Percentiles rank a stretch among this genome's conserved stretches.
Conservation (phyloP, 2,797 vertebrate genomes). For the Sebastes iracundus region DNA sequence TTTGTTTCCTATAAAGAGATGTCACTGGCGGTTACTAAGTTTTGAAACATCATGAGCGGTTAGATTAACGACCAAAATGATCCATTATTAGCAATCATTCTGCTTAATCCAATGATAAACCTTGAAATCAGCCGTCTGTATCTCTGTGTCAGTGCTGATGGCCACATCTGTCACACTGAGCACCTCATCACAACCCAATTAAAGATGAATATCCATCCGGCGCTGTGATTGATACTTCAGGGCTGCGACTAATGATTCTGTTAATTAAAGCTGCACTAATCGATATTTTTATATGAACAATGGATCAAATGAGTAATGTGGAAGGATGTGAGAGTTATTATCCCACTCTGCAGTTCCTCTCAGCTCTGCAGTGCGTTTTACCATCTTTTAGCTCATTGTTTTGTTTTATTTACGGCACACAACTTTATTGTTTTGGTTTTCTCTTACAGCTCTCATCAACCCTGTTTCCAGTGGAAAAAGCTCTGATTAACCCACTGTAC, state of each 20-base stretch:
- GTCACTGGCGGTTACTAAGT: neutral
- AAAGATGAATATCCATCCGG: constrained; percentile 31
- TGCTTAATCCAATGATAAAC: constrained; percentile 27
- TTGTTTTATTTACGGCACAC: neutral
- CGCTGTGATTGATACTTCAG: constrained; percentile 8
- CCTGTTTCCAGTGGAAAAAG: neutral
- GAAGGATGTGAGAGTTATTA: neutral
- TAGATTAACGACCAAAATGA: constrained; percentile 16
- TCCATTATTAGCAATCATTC: constrained; percentile 14
- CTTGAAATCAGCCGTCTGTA: constrained; percentile 8
- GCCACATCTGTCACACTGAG: constrained; percentile 29
- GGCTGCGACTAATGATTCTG: constrained; percentile 8
- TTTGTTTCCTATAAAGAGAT: constrained; percentile 13
- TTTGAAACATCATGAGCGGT: constrained; percentile 1
- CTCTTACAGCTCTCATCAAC: neutral
- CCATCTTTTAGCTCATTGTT: neutral
- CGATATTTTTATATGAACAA: neutral
- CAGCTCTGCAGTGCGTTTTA: rapidly evolving
- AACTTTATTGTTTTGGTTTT: neutral
- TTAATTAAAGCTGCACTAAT: constrained; percentile 18
- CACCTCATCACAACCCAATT: constrained; percentile 33
- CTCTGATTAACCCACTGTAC: too few species aligned
- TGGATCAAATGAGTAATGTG: neutral
- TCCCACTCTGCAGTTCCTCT: neutral
- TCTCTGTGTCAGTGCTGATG: constrained; percentile 7